Evolutionary conservation across 2,797 vertebrate species (phyloP), one percentile per base, ranked within the genome.

Genomic region (Mallotus villosus): DNA sequence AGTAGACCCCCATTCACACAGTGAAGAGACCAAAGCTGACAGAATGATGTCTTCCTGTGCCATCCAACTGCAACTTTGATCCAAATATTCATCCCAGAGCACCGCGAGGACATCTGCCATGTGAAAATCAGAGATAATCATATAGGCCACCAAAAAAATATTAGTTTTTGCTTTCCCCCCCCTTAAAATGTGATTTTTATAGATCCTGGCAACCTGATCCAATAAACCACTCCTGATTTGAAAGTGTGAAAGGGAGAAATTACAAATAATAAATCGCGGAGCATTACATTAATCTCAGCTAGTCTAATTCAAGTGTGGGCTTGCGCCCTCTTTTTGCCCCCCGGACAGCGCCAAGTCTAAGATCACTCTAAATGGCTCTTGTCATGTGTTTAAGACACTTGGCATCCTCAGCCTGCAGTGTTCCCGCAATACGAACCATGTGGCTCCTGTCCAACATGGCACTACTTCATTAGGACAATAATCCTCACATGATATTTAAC

Each of bases 341-440:
- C 82, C 83, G 66, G 85, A 90, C 85, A 87, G 82, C 91, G 91
- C 90, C 90, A 93, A 91, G 87, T 91, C 80, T 91, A 91, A 90
- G 90, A 92, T 92, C 91, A 92, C 67, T 79, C 85, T 91, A 91
- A 92, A 92, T 91, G 88, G 87, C 89, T 91, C 87, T 91, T 92
- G 92, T 92, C 92, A 93, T 91, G 90, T 93, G 90, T 92, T 92
- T 85, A 90, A 90, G 84, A 86, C 82, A 90, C 89, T 92, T 92
- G 90, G 90, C 89, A 88, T 88, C 88, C 85, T 87, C 81, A 86
- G 75, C 86, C 85, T 80, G 82, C 19, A 66, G 76, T 84, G 80
- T 87, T 86, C 87, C 78, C 77, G 71, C 71, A 72, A 79, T 67
- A 78, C 66, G 76, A 90, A 87, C 81, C 29, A 68, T 75, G 81